These are phyloP conservation scores for Zaprionus africanus DNA, from an alignment of 1,140 invertebrate species.

Conservation along the genomic window DNA sequence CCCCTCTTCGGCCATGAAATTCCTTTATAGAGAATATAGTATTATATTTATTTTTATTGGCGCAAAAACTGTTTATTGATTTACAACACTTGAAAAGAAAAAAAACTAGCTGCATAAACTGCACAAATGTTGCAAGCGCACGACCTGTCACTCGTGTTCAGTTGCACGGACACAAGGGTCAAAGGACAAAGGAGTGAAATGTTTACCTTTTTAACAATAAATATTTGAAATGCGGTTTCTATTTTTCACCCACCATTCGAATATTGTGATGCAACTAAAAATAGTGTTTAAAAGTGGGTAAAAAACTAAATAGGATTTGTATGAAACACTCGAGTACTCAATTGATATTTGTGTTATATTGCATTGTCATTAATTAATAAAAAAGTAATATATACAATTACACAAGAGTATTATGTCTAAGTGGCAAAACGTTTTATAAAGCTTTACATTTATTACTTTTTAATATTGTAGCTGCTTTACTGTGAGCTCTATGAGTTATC, in stretches of 20 bases:
- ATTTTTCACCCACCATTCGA: background rate
- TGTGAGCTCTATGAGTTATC: too few species aligned
- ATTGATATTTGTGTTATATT: background rate
- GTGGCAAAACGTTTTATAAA: background rate
- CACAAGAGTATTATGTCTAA: background rate
- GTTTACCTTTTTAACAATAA: conserved; percentile 36
- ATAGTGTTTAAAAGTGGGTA: background rate
- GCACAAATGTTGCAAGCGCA: conserved; percentile 40
- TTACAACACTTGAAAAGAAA: conserved; percentile 34
- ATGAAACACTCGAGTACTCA: background rate
- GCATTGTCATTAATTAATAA: background rate
- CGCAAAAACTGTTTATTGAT: conserved; percentile 64
- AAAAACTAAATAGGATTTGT: background rate
- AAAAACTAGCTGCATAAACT: background rate
- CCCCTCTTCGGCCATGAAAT: conserved; percentile 28
- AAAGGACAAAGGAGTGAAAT: conserved; percentile 30
- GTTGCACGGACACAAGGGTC: background rate
- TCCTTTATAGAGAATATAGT: conserved; percentile 71
- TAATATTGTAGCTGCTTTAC: background rate
- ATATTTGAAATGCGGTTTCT: conserved; percentile 33
- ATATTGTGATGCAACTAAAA: background rate
- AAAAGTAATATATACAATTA: background rate
- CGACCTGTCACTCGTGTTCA: conserved; percentile 26
- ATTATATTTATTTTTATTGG: conserved; percentile 69
- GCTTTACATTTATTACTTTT: background rate